These are phyloP conservation scores for Hydrolagus colliei DNA, from an alignment of 2,797 vertebrate genomes.

Conservation along the genomic window DNA sequence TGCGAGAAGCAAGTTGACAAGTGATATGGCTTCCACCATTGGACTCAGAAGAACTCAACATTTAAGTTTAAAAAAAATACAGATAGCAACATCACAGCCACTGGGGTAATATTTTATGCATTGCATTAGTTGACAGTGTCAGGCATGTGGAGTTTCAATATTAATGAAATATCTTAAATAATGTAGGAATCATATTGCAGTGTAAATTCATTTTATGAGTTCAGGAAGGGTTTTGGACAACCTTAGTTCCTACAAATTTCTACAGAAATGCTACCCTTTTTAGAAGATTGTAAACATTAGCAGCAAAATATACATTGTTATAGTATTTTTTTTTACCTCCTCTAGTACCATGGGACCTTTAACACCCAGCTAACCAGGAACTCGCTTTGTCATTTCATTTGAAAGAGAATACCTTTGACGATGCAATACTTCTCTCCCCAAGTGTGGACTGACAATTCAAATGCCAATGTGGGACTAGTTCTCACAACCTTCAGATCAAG, in stretches of 20 bases:
- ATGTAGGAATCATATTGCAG: not conserved
- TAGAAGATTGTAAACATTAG: no score
- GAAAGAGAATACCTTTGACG: no score
- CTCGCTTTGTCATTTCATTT: no score
- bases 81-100: not conserved
- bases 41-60: not conserved
- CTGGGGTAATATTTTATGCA: conserved; percentile 10
- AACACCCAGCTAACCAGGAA: no score
- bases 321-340: no score
- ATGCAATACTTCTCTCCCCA: no score
- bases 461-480: no score
- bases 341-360: no score
- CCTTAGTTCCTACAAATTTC: not conserved
- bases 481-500: no score
- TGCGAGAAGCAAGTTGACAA: not conserved
- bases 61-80: not conserved
- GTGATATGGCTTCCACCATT: not conserved
- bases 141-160: not conserved
- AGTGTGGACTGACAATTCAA: no score
- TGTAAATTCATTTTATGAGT: not conserved
- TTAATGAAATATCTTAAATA: not conserved
- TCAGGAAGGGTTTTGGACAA: not conserved
- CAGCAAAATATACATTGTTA: no score
- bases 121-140: not conserved
- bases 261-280: not conserved